Evolutionary conservation across 2,113 vertebrate species (phyloP), one percentile per base, ranked within the genome.

Genomic region (Pteruthius melanotis): DNA sequence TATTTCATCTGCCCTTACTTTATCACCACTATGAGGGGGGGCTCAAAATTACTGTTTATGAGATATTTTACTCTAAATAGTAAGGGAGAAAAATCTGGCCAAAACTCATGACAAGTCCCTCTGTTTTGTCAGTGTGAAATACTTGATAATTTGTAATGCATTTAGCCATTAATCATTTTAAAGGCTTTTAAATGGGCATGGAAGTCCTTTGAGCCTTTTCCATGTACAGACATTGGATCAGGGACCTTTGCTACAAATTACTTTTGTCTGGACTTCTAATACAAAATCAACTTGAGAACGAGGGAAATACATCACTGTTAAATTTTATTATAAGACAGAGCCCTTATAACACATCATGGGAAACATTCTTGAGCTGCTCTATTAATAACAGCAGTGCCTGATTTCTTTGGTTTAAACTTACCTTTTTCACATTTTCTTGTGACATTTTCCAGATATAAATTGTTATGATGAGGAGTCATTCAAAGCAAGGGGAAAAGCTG

Each of bases 391-490:
- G 97, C 76, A 97, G 96, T 92, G 93, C 91, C 54, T 95, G 96
- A 97, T 98, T 98, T 97, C 96, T 95, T 92, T 94, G 96, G 97
- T 97, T 97, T 98, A 97, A 98, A 97, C 96, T 98, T 96, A 98
- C 97, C 95, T 97, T 97, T 98, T 98, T 97, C 93, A 96, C 96
- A 96, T 97, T 97, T 98, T 97, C 95, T 95, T 93, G 90, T 98
- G 98, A 99, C 97, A 98, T 98, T 98, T 97, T 97, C 98, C 98
- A 99, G 98, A 99, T 98, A 98, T 98, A 97, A 98, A 98, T 97
- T 97, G 98, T 98, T 98, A 98, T 97, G 98, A 98, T 98, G 98
- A 98, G 98, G 98, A 98, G 93, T 96, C 97, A 96, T 95, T 97
- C 97, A 97, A 96, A 93, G 87, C 80, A 95, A 95, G 93, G 94